A percentile compares a stretch with the other conserved stretches of the same genome.
Conservation (phyloP, 2,888 invertebrate genomes). For the Chaetogeoica ovagalla region DNA sequence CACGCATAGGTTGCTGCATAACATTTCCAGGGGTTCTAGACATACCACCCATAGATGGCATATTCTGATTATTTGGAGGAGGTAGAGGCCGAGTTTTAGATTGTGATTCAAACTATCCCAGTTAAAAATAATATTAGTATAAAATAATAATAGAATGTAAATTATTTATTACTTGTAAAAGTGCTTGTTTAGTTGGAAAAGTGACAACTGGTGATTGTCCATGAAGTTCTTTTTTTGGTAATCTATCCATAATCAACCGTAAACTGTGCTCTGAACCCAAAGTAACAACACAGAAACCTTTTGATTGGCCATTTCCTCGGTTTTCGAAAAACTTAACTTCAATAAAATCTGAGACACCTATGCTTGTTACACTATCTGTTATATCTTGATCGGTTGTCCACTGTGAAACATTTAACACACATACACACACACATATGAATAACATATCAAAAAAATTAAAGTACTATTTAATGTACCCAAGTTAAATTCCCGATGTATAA, state of each 20-base stretch:
- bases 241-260: slow-evolving; percentile 85
- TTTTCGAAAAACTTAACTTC: slow-evolving; percentile 99
- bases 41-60: slow-evolving; percentile 48
- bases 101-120: slow-evolving; percentile 82
- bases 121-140: slow-evolving; percentile 45
- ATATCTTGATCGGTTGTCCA: slow-evolving; percentile 99
- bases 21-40: slow-evolving; percentile 57
- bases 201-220: slow-evolving; percentile 94
- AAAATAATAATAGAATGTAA: not conserved
- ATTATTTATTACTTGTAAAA: slow-evolving; percentile 63
- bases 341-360: slow-evolving; percentile 90
- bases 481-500: slow-evolving; percentile 73
- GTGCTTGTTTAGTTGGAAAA: slow-evolving; percentile 88
- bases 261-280: slow-evolving; percentile 90
- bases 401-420: slow-evolving; percentile 61
- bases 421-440: not conserved
- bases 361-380: slow-evolving; percentile 81
- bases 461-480: slow-evolving; percentile 70
- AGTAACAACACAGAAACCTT: slow-evolving; percentile 95
- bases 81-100: slow-evolving; percentile 86
- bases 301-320: slow-evolving; percentile 96
- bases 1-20: slow-evolving; percentile 61
- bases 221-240: slow-evolving; percentile 94
- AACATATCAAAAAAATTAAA: not conserved
- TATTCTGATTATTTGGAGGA: slow-evolving; percentile 62